Base-by-base conservation (phyloP, 2,888 invertebrate species). In the Timandra comae region DNA sequence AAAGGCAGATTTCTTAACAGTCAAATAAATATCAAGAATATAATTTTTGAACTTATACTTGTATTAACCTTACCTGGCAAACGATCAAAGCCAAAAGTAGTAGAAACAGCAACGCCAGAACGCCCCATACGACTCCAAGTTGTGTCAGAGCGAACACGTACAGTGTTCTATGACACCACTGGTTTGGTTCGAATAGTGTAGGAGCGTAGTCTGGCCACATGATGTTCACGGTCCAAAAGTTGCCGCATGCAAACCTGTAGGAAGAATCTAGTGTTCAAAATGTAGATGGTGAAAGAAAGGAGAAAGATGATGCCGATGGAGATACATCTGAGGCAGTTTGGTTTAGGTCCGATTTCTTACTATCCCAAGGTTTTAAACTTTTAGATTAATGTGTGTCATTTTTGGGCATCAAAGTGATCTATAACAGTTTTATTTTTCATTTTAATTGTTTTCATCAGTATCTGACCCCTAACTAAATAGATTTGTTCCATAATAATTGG, bases 121-220 rank as follows among this genome's bases (percentile, higher is more conserved):
- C 80, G 0, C 88, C 87, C 81, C 94, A 94, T 25, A 91, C 87
- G 12, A 92, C 88, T 35, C 88, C 88, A 1, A 94, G 87, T 61
- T 94, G 94, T 22, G 91, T 90, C 35, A 94, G 62, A 0, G 93
- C 88, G 66, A 94, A 94, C 56, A 92, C 88, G 71, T 94, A 95
- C 13, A 95, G 87, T 0, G 91, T 91, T 46, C 89, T 88, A 62
- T 92, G 90, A 62, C 94, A 95, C 93, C 94, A 94, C 45, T 88
- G 87, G 70, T 92, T 91, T 0, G 94, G 94, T 43, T 93, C 91
- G 68, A 90, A 92, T 16, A 93, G 79, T 0, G 90, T 89, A 1
- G 91, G 90, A 0, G 89, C 84, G 71, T 90, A 94, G 55, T 91
- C 90, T 0, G 94, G 94, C 90, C 91, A 91, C 85, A 91, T 90